Conservation (phyloP, 2,797 vertebrate species). For the Anguilla marmorata region DNA sequence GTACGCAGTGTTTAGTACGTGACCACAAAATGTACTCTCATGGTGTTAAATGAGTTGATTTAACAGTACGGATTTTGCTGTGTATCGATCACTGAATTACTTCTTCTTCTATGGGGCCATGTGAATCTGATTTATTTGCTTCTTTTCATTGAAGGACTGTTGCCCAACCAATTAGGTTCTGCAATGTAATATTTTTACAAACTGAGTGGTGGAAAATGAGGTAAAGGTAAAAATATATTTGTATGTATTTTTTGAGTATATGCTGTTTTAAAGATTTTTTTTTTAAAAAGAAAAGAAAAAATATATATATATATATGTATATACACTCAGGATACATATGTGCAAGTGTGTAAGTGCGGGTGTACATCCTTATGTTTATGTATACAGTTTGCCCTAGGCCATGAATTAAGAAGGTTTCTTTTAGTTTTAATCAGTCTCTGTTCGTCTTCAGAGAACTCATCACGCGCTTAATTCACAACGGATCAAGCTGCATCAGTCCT, state of each 20-base stretch:
- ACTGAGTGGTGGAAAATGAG: neutral
- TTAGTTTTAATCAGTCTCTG: constrained; percentile 52
- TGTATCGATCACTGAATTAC: neutral
- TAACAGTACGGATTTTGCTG: neutral
- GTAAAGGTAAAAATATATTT: neutral
- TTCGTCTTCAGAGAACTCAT: constrained; percentile 61
- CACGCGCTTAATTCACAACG: constrained; percentile 52
- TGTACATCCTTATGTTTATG: neutral
- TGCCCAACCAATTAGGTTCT: neutral
- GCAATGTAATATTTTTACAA: neutral
- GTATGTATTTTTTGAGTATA: neutral
- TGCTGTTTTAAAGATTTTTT: neutral
- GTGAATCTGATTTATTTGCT: neutral
- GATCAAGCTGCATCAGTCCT: constrained; percentile 63
- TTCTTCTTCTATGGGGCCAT: too few species aligned
- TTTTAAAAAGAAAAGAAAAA: neutral
- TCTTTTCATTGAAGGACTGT: neutral
- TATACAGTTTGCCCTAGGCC: constrained; percentile 34
- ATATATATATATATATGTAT: too few species aligned
- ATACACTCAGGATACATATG: neutral
- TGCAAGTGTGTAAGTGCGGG: neutral
- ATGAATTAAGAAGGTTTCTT: constrained; percentile 28
- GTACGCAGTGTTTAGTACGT: neutral
- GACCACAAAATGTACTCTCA: neutral
- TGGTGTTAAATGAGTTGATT: neutral